These are phyloP conservation scores for Eurypyga helias DNA, from an alignment of 2,113 vertebrate genomes.

Conservation along the genomic window DNA sequence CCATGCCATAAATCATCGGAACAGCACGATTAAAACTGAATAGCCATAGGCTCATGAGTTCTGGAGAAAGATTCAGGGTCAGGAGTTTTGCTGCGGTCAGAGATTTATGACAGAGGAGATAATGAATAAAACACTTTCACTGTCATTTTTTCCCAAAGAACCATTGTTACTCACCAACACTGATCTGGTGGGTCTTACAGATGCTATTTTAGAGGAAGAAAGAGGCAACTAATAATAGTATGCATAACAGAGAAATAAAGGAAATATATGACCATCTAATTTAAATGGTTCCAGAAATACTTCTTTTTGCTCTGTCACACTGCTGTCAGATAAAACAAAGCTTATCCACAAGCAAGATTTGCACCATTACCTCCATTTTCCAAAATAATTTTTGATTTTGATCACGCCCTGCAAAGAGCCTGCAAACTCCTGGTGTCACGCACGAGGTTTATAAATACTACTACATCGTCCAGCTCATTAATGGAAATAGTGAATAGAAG, in stretches of 20 bases:
- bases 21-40: neutral
- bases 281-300: neutral
- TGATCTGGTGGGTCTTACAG: neutral
- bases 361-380: neutral
- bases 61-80: constrained; percentile 7
- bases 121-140: constrained; percentile 15
- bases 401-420: neutral
- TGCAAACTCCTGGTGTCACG: neutral
- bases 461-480: neutral
- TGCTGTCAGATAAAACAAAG: neutral
- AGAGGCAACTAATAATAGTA: constrained; percentile 2
- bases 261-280: neutral
- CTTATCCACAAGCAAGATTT: neutral
- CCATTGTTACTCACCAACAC: neutral
- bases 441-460: constrained; percentile 30
- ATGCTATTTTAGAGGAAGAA: neutral
- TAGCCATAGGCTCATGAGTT: neutral
- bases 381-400: neutral
- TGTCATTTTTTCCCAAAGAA: neutral
- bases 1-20: constrained; percentile 20
- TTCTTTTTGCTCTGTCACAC: neutral
- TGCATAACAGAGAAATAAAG: neutral
- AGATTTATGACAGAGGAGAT: constrained; percentile 41
- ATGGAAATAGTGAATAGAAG: constrained; percentile 46
- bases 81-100: constrained; percentile 1